phyloP scores from a whole-genome alignment of 2,888 invertebrate genomes.

The Dasysyrphus tricinctus region DNA sequence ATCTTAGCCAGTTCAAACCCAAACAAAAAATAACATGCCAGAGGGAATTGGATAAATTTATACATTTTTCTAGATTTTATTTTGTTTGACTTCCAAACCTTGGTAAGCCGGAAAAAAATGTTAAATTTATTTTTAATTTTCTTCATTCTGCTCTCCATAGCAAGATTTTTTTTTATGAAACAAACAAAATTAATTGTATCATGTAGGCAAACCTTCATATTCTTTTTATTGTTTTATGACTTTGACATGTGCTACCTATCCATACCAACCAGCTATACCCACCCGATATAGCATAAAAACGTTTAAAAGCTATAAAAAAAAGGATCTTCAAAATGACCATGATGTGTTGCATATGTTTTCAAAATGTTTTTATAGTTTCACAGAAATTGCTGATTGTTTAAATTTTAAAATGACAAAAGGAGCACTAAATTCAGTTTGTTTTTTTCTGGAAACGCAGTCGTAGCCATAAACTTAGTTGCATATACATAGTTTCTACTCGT shows the following conservation, averaged over 20 bases:
- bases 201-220: neutral
- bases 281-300: slow-evolving; percentile 17
- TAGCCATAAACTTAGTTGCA: slow-evolving; percentile 24
- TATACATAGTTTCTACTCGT: neutral
- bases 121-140: too few relatives aligned
- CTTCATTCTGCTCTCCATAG: neutral
- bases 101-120: neutral
- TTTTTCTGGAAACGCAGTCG: neutral
- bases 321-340: slow-evolving; percentile 19
- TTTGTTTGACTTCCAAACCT: neutral
- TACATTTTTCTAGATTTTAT: too few relatives aligned
- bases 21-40: too few relatives aligned
- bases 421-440: slow-evolving; percentile 26
- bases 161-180: neutral
- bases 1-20: too few relatives aligned
- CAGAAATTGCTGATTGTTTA: slow-evolving; percentile 66
- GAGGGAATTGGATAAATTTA: too few relatives aligned
- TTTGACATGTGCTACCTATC: slow-evolving; percentile 46
- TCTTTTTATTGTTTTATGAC: slow-evolving; percentile 22
- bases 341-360: slow-evolving; percentile 63
- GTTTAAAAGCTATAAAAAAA: slow-evolving; percentile 5
- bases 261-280: slow-evolving; percentile 12
- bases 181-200: slow-evolving; percentile 14
- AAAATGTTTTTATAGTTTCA: slow-evolving; percentile 59
- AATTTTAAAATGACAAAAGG: slow-evolving; percentile 58